Conservation (phyloP, 2,888 invertebrate species). For the Catocala sponsa region DNA sequence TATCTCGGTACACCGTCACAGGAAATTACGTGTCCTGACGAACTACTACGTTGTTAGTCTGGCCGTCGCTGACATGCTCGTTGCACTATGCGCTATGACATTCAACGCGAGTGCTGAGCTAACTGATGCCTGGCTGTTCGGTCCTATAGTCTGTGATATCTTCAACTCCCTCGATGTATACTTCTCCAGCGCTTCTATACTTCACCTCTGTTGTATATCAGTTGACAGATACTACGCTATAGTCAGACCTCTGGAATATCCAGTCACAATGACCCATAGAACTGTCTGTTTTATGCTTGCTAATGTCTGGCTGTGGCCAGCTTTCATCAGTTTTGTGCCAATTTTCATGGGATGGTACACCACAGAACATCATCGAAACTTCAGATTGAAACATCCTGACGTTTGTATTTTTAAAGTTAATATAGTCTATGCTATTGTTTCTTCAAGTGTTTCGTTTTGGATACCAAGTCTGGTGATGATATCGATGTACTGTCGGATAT, state of each 20-base stretch:
- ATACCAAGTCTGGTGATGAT: slow-evolving; percentile 97
- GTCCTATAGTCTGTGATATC: slow-evolving; percentile 96
- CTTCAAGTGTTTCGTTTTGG: slow-evolving; percentile 97
- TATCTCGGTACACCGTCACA: slow-evolving; percentile 93
- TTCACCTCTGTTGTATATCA: slow-evolving; percentile 97
- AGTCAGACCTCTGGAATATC: slow-evolving; percentile 96
- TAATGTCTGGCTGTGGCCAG: slow-evolving; percentile 97
- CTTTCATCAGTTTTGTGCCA: slow-evolving; percentile 97
- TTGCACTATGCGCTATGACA: slow-evolving; percentile 97
- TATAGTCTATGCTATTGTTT: slow-evolving; percentile 95
- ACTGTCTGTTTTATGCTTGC: slow-evolving; percentile 94
- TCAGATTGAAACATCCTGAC: slow-evolving; percentile 90
- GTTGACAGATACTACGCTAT: slow-evolving; percentile 97
- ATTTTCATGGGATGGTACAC: slow-evolving; percentile 99
- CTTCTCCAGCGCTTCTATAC: slow-evolving; percentile 96
- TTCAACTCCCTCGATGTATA: slow-evolving; percentile 98
- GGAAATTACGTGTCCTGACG: slow-evolving; percentile 95
- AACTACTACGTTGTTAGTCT: slow-evolving; percentile 98
- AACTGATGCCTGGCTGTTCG: slow-evolving; percentile 96
- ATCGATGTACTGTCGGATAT: slow-evolving; percentile 96
- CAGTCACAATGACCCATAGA: slow-evolving; percentile 95
- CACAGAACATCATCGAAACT: slow-evolving; percentile 92
- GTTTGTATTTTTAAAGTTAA: slow-evolving; percentile 95
- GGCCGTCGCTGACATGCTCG: slow-evolving; percentile 97
- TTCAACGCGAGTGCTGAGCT: slow-evolving; percentile 96